Evolutionary conservation across 2,797 vertebrate genomes (phyloP).

Genomic region (Melanotaenia nigrans): DNA sequence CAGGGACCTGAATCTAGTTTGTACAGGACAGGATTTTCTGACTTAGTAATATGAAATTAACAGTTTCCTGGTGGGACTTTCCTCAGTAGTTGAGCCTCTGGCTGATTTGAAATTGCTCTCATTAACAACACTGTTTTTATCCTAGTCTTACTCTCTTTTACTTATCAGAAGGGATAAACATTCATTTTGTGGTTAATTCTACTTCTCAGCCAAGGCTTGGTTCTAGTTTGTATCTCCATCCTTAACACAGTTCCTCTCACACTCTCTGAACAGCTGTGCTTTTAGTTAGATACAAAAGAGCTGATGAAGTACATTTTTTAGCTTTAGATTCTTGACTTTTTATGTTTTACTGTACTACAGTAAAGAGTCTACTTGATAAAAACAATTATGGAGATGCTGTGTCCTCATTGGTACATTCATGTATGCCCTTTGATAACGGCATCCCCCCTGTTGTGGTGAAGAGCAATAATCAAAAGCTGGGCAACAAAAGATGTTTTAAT

Average conservation of each 20-base stretch:
- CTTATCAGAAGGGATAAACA: slow-evolving; percentile 3
- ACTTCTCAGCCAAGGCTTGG: slow-evolving; percentile 12
- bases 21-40: slow-evolving; percentile 47
- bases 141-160: slow-evolving; percentile 3
- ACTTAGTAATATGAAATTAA: slow-evolving; percentile 34
- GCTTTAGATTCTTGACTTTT: slow-evolving; percentile 15
- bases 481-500: slow-evolving; percentile 45
- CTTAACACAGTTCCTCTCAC: not conserved
- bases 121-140: slow-evolving; percentile 1
- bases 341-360: slow-evolving; percentile 15
- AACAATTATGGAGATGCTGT: slow-evolving; percentile 20
- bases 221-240: slow-evolving; percentile 6
- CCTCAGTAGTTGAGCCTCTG: slow-evolving; percentile 40
- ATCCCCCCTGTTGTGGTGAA: slow-evolving; percentile 43
- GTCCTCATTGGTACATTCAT: slow-evolving; percentile 24
- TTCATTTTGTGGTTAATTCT: not conserved
- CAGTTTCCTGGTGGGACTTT: slow-evolving; percentile 42
- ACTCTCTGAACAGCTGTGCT: slow-evolving; percentile 16
- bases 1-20: slow-evolving; percentile 22
- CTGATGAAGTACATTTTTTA: slow-evolving; percentile 18
- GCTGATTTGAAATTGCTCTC: slow-evolving; percentile 18
- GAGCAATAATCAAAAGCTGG: slow-evolving; percentile 53
- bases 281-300: slow-evolving; percentile 19
- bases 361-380: slow-evolving; percentile 15
- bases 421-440: slow-evolving; percentile 33